Percentiles rank a stretch among this genome's conserved stretches.
These are phyloP conservation scores for Caenorhabditis sp. DNA, from an alignment of 2,888 invertebrate species.

Conservation along the genomic window DNA sequence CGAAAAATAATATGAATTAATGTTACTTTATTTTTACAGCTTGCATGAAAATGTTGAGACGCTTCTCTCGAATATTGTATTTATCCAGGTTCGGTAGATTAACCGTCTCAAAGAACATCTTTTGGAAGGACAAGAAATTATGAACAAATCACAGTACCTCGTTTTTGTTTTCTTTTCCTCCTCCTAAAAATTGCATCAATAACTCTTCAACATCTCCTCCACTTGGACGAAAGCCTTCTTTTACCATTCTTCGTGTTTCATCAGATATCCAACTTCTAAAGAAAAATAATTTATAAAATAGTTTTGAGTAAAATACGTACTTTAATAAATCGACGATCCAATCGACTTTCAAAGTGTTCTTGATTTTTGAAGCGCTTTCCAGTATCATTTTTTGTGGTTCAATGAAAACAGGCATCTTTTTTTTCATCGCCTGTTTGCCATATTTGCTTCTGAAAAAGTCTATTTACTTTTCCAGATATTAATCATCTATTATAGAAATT, in stretches of 20 bases:
- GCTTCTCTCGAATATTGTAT: conserved; percentile 39
- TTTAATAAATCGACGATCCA: conserved; percentile 17
- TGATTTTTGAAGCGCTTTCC: background rate
- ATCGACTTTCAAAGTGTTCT: conserved; percentile 1
- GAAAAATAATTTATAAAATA: too few relatives aligned
- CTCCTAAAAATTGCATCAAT: conserved; percentile 25
- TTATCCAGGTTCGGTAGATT: conserved; percentile 41
- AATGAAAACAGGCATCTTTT: conserved; percentile 26
- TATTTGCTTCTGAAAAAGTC: conserved; percentile 20
- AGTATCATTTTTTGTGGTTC: conserved; percentile 10
- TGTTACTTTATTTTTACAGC: conserved; percentile 34
- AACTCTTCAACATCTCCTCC: conserved; percentile 28
- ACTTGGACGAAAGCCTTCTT: conserved; percentile 16
- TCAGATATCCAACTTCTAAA: conserved; percentile 21
- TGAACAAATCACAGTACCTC: too few relatives aligned
- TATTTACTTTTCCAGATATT: background rate
- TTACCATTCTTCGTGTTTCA: conserved; percentile 16
- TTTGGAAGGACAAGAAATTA: too few relatives aligned
- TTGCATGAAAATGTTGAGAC: conserved; percentile 39
- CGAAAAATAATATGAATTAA: background rate
- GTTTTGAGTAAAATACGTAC: background rate
- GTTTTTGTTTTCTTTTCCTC: conserved; percentile 17
- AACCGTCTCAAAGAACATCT: conserved; percentile 3
- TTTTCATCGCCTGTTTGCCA: conserved; percentile 21
- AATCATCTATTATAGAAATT: background rate